A percentile compares a stretch with the other conserved stretches of the same genome.
phyloP scores from a whole-genome alignment of 2,113 vertebrate genomes.

The Pelmatolapia mariae region DNA sequence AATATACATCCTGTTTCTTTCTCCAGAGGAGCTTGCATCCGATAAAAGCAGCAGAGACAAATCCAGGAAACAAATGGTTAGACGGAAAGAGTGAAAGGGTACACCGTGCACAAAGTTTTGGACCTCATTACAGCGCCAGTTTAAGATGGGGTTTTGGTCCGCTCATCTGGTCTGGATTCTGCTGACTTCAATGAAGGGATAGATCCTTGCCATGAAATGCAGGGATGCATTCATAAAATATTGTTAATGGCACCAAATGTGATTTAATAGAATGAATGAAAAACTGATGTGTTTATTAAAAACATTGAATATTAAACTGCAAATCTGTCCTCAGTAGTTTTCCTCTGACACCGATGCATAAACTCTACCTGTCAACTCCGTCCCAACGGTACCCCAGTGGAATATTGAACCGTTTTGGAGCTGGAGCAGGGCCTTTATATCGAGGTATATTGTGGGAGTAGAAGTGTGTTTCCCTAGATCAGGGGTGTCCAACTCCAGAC shows the following conservation, averaged over 20 bases:
- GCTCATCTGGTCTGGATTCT: neutral
- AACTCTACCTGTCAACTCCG: slow-evolving; percentile 84
- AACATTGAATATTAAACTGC: neutral
- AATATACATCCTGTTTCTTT: neutral
- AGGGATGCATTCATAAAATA: neutral
- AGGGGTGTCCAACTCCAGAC: neutral
- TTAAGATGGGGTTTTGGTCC: neutral
- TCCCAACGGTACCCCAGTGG: slow-evolving; percentile 93
- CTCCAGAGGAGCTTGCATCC: neutral
- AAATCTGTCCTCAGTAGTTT: neutral
- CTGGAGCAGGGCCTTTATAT: slow-evolving; percentile 85
- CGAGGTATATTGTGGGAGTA: slow-evolving; percentile 45
- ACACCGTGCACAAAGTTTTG: neutral
- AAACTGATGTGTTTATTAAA: neutral
- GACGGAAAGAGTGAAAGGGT: neutral
- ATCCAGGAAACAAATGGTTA: neutral
- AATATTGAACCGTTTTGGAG: slow-evolving; percentile 89
- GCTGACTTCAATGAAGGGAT: neutral
- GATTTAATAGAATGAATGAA: neutral
- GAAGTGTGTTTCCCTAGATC: neutral
- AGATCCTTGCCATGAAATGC: neutral
- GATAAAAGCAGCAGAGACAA: neutral
- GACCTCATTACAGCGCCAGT: neutral
- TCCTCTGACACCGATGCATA: neutral
- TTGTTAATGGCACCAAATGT: neutral